Conservation (phyloP, 2,113 vertebrate genomes). For the Entelurus aequoreus region DNA sequence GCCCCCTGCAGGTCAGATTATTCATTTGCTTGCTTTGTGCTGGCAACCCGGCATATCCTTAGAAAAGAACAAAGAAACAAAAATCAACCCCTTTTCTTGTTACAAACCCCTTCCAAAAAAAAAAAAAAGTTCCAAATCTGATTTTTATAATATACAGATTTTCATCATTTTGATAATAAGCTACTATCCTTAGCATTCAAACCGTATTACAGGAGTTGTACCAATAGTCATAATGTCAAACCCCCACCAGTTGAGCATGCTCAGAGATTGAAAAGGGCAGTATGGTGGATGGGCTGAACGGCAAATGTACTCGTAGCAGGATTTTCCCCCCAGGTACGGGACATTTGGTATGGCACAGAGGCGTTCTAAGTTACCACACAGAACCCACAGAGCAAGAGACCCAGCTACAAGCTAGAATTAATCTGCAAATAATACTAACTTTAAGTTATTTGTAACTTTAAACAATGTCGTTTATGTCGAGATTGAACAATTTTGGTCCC, state of each 20-base stretch:
- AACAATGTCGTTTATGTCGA: too few relatives aligned
- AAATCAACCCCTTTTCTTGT: constrained; percentile 10
- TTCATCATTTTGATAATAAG: constrained; percentile 79
- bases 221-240: constrained; percentile 65
- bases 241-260: constrained; percentile 71
- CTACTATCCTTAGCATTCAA: constrained; percentile 80
- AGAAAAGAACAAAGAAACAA: constrained; percentile 39
- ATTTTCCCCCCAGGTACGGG: too few relatives aligned
- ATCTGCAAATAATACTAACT: too few relatives aligned
- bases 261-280: constrained; percentile 69
- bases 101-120: constrained; percentile 61
- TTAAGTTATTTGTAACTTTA: too few relatives aligned
- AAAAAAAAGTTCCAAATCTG: constrained; percentile 69
- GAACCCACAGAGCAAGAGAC: too few relatives aligned
- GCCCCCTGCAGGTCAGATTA: constrained; percentile 56
- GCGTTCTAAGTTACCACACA: too few relatives aligned
- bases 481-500: too few relatives aligned
- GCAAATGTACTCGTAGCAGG: not conserved
- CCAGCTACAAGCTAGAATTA: too few relatives aligned
- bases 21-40: constrained; percentile 70
- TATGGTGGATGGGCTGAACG: constrained; percentile 41
- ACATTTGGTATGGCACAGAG: too few relatives aligned
- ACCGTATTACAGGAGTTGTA: constrained; percentile 76
- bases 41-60: constrained; percentile 77
- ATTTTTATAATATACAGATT: constrained; percentile 79